Conservation (phyloP, 2,113 vertebrate species). For the Mesocricetus auratus region DNA sequence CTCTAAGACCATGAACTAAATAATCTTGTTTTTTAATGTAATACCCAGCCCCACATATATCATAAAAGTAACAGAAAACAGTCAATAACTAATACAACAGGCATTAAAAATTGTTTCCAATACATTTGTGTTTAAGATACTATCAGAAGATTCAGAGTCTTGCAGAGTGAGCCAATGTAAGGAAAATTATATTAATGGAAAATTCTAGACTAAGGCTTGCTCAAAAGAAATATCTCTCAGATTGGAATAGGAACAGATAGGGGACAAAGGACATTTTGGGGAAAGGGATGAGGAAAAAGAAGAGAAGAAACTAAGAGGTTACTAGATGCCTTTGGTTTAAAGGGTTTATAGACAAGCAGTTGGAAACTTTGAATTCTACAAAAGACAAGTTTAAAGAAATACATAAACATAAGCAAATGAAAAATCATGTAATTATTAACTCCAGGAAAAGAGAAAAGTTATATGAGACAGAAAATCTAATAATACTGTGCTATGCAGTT, state of each 20-base stretch:
- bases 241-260: neutral
- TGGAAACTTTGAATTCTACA: neutral
- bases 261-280: neutral
- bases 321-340: neutral
- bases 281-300: neutral
- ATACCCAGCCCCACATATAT: too few species aligned
- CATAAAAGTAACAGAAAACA: neutral
- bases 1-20: neutral
- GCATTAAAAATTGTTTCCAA: slow-evolving; percentile 9
- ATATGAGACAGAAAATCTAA: neutral
- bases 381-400: slow-evolving; percentile 15
- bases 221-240: neutral
- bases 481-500: neutral
- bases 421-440: neutral
- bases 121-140: neutral
- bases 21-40: neutral
- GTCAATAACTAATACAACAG: neutral
- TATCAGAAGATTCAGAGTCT: neutral
- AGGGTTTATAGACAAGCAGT: neutral
- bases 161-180: neutral
- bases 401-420: neutral
- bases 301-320: neutral
- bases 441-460: slow-evolving; percentile 16
- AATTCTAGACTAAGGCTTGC: slow-evolving; percentile 25
- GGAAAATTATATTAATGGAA: neutral